Evolutionary conservation across 1,140 invertebrate species (phyloP), one percentile per base, ranked within the genome.

Genomic region (Drosophila ambigua): DNA sequence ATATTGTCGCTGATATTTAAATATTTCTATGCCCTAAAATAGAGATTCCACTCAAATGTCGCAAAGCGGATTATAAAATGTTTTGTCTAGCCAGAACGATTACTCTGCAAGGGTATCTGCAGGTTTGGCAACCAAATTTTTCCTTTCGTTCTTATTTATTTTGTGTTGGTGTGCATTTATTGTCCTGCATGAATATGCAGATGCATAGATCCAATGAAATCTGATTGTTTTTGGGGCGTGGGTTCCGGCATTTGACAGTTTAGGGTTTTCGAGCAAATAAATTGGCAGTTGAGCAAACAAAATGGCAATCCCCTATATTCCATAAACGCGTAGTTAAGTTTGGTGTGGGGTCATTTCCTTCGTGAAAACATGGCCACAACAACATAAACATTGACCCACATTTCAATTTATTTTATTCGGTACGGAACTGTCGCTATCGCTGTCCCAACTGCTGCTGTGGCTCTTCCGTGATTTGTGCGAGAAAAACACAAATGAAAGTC

Each of bases 311-410:
- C 74, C 74, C 26, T 57, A 23, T 28, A 28, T 39, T 9, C 8
- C 51, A 74, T 65, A 31, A 61, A 54, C 63, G 50, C 48, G 26
- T 44, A 71, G 48, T 69, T 76, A 53, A 24, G 51, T 28, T 68
- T 31, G 23, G 16, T 63, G 51, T 74, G 73, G 48, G 75, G 74
- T 59, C 49, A 31, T 48, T 48, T 24, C 24, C 45, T 71, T 51
- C 26, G 53, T 48, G 69, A 63, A 67, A 64, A 54, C 26, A 72
- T 49, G 46, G 54, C 52, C 71, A 79, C 52, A 45, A 71, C 74
- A 75, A 83, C 75, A 58, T 64, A 75, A 75, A 82, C 79, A 82
- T 82, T 83, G 75, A 69, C 49, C 74, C 74, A 82, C 79, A 82
- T 65, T 82, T 69, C 67, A 69, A 69, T 69, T 69, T 58, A 69